These are phyloP conservation scores for Tetramorium alpestre DNA, from an alignment of 1,140 invertebrate genomes.

Conservation along the genomic window DNA sequence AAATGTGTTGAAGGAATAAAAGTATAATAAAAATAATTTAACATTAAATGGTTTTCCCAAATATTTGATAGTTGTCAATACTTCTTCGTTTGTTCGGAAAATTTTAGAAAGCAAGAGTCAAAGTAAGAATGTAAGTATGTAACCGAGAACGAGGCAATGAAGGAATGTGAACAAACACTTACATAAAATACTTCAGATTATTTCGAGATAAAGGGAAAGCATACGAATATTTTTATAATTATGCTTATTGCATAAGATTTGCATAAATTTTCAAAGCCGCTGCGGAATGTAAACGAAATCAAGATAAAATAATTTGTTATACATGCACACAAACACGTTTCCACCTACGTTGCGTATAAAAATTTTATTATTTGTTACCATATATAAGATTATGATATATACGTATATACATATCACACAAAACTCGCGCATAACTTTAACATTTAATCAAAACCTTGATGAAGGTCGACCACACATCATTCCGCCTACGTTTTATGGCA, in stretches of 20 bases:
- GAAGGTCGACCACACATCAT: not conserved
- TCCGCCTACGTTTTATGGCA: not conserved
- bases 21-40: not conserved
- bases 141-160: not conserved
- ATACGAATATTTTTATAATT: slow-evolving; percentile 13
- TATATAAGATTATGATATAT: not conserved
- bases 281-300: not conserved
- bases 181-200: not conserved
- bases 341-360: not conserved
- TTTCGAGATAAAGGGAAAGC: not conserved
- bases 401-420: not conserved
- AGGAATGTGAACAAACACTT: slow-evolving; percentile 5
- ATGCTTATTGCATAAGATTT: slow-evolving; percentile 20
- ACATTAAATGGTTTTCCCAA: not conserved
- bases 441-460: not conserved
- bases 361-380: not conserved
- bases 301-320: no score
- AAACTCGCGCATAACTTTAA: not conserved
- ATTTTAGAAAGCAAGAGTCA: not conserved
- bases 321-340: no score
- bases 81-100: not conserved
- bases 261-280: slow-evolving; percentile 10
- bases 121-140: not conserved
- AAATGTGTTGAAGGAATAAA: not conserved
- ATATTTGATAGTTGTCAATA: not conserved